Evolutionary conservation across 1,140 invertebrate genomes (phyloP), one percentile per base, ranked within the genome.

Genomic region (Drosophila ironensis): DNA sequence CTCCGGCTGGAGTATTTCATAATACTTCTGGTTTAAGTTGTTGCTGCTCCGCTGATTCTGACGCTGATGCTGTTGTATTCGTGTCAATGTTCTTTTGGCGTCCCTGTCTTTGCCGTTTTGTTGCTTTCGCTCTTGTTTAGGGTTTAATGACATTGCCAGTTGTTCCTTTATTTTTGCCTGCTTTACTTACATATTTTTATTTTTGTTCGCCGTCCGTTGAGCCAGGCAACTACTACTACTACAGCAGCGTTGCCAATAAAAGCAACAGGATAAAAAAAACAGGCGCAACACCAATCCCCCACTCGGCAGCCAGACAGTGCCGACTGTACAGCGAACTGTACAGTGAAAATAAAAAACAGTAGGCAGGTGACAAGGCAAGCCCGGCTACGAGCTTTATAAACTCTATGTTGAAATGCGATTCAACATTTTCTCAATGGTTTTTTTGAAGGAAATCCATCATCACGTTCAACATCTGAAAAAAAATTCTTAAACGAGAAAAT

Each of bases 121-220:
- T 88, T 88, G 71, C 72, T 86, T 82, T 88, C 77, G 71, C 71
- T 81, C 72, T 84, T 87, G 73, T 88, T 78, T 82, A 88, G 81
- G 86, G 87, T 88, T 88, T 88, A 88, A 88, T 88, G 87, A 88
- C 87, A 87, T 87, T 88, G 87, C 77, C 84, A 77, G 82, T 73
- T 77, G 80, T 74, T 72, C 33, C 27, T 33, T n/a, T 44, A n/a
- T 51, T 44, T 33, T 28, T 44, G n/a, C 16, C 12, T 52, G 51
- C 35, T 57, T 50, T 64, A 48, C 22, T 57, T 42, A 64, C 19
- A 46, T 60, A 33, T 57, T 60, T 60, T 42, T 57, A 57, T 60
- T 60, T 70, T 67, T 81, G 69, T 73, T 66, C 54, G 54, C 51
- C 38, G 19, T 44, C 46, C 46, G 53, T 46, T 56, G 66, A 60